phyloP scores from a whole-genome alignment of 2,797 vertebrate genomes.

The Taenioides sp. region DNA sequence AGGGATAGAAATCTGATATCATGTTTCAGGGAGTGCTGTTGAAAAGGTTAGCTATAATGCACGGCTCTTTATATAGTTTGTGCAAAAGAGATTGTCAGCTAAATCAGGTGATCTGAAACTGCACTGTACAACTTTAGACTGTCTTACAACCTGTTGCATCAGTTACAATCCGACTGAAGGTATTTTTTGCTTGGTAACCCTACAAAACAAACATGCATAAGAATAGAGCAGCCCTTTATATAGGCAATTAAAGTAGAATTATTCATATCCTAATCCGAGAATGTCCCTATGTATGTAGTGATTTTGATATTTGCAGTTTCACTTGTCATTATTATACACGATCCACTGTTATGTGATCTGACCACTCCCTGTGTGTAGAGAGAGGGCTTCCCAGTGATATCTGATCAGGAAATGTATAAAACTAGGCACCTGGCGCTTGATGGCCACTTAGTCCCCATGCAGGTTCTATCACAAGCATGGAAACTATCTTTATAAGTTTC shows the following conservation, averaged over 20 bases:
- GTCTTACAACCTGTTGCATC: slow-evolving; percentile 77
- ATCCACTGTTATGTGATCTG: slow-evolving; percentile 15
- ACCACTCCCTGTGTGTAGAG: slow-evolving; percentile 35
- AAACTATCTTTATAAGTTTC: not conserved
- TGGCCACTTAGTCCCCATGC: slow-evolving; percentile 25
- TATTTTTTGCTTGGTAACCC: slow-evolving; percentile 35
- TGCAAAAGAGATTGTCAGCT: slow-evolving; percentile 55
- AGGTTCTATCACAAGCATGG: too few relatives aligned
- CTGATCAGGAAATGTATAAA: slow-evolving; percentile 62
- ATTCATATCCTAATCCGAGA: not conserved
- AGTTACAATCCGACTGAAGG: slow-evolving; percentile 56
- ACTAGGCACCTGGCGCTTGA: slow-evolving; percentile 36
- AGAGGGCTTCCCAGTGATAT: slow-evolving; percentile 53
- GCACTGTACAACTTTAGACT: slow-evolving; percentile 35
- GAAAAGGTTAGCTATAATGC: slow-evolving; percentile 75
- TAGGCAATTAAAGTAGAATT: not conserved
- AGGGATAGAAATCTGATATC: slow-evolving; percentile 73
- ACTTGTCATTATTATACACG: slow-evolving; percentile 6
- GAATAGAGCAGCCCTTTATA: slow-evolving; percentile 30
- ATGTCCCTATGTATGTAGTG: not conserved
- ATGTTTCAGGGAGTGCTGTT: slow-evolving; percentile 63
- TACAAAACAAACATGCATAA: slow-evolving; percentile 44
- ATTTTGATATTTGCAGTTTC: slow-evolving; percentile 19
- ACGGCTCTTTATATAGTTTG: slow-evolving; percentile 78
- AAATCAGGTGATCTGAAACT: slow-evolving; percentile 51